Conservation (phyloP, 2,797 vertebrate species). For the Percopsis omiscomaycus region DNA sequence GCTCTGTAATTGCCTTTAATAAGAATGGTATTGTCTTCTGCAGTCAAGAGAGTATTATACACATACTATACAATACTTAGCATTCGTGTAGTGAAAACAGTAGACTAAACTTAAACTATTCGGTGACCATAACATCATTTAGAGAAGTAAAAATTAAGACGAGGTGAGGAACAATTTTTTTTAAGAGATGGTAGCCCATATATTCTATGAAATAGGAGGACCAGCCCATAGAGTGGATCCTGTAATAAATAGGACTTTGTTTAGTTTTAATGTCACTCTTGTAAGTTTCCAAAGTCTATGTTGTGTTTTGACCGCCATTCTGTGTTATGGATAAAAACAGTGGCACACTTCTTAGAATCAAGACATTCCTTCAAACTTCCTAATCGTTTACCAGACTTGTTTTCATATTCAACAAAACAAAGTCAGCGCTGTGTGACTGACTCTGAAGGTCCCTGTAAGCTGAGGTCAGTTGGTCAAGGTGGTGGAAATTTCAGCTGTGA, state of each 20-base stretch:
- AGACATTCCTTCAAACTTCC: conserved; percentile 11
- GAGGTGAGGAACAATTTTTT: too few species aligned
- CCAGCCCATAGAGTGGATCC: not conserved
- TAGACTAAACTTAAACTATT: too few species aligned
- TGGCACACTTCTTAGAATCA: conserved; percentile 13
- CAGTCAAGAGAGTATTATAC: too few species aligned
- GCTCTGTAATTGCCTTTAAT: conserved; percentile 3
- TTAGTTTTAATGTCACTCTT: conserved; percentile 36
- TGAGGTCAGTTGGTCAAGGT: conserved; percentile 10
- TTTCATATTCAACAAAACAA: conserved; percentile 30
- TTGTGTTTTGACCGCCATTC: conserved; percentile 48
- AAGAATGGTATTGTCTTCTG: not conserved
- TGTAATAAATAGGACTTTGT: conserved; percentile 2
- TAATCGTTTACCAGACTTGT: conserved; percentile 24
- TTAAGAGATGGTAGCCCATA: too few species aligned
- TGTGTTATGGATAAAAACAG: conserved; percentile 48
- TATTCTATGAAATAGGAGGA: too few species aligned
- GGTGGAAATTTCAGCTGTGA: too few species aligned
- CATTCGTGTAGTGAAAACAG: too few species aligned
- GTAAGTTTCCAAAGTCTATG: conserved; percentile 20
- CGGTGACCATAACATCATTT: too few species aligned
- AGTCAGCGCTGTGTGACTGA: not conserved
- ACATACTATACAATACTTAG: too few species aligned
- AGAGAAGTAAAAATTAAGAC: too few species aligned
- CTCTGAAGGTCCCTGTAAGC: not conserved